Base-by-base conservation (phyloP, 2,888 invertebrate species). In the Cephus rjabovi region DNA sequence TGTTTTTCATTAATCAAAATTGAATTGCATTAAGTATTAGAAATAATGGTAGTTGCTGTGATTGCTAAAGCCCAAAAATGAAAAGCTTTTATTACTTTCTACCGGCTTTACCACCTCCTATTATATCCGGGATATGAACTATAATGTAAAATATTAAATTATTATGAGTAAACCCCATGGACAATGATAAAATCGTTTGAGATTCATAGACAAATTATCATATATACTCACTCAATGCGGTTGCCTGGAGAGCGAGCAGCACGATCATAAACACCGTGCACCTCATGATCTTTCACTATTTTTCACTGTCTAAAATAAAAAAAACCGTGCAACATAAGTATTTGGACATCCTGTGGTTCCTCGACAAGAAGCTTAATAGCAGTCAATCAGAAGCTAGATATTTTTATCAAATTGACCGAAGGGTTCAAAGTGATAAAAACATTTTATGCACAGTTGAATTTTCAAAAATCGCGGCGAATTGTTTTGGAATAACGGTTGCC, bases 221-320 rank as follows among this genome's bases (percentile, higher is more conserved):
- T 73, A 40, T 74, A 77, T 82, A 88, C 90, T 90, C 81, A 90
- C 90, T 87, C 84, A 89, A 81, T 77, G 89, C 88, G 78, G 88
- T 86, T 77, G 86, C 86, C 73, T 87, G 87, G 74, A 90, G 84
- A 79, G 86, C 83, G 74, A 89, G 80, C 56, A 84, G 86, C 79
- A 83, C 85, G 73, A 88, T 75, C 79, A 89, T 84, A 81, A 85
- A 88, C 81, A 85, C 82, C 79, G 83, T 83, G 79, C 85, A 82
- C 86, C 82, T 90, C 90, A 89, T 90, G 82, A 68, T 76, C 69
- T 75, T 75, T 73, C 78, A 75, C 75, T 81, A 76, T 81, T 71
- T 40, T 78, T 78, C 73, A 80, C 78, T 81, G 83, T 83, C 87
- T 86, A 79, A 76, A 86, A 83, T 68, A 77, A 79, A 80, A 35